Percentiles rank a stretch among this genome's conserved stretches.
Conservation (phyloP, 2,888 invertebrate species). For the Chloroclysta siterata region DNA sequence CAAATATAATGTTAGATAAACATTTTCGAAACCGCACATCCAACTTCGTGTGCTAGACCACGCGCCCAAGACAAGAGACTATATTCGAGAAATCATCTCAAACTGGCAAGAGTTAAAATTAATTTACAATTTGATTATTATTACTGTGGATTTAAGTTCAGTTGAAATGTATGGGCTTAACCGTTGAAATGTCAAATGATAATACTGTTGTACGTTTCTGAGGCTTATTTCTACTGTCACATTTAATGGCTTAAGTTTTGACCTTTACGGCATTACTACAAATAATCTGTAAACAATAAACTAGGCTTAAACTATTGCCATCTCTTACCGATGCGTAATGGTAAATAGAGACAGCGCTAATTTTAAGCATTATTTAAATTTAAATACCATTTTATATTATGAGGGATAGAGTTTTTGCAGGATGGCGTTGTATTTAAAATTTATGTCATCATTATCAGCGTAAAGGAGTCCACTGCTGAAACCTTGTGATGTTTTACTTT, state of each 20-base stretch:
- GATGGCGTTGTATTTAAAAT: not conserved
- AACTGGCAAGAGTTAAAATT: conserved; percentile 33
- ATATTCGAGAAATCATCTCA: conserved; percentile 42
- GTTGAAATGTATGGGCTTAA: conserved; percentile 18
- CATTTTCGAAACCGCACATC: too few relatives aligned
- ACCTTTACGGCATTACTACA: too few relatives aligned
- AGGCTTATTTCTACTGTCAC: conserved; percentile 4
- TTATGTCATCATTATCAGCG: too few relatives aligned
- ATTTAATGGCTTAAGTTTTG: conserved; percentile 3
- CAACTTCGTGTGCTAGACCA: conserved; percentile 26
- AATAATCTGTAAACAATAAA: too few relatives aligned
- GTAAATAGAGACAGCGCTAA: too few relatives aligned
- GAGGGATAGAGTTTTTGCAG: not conserved
- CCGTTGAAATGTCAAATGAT: conserved; percentile 7
- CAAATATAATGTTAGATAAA: too few relatives aligned
- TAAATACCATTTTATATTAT: too few relatives aligned
- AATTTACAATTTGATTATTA: conserved; percentile 33
- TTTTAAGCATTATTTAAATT: too few relatives aligned
- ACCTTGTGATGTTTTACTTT: too few relatives aligned
- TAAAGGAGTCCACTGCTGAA: too few relatives aligned
- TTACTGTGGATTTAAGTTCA: conserved; percentile 15
- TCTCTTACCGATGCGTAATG: too few relatives aligned
- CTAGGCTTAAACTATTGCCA: too few relatives aligned
- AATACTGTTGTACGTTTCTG: conserved; percentile 1
- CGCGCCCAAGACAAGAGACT: conserved; percentile 33